Conservation (phyloP, 2,888 invertebrate species). For the Periphyllus acericola region DNA sequence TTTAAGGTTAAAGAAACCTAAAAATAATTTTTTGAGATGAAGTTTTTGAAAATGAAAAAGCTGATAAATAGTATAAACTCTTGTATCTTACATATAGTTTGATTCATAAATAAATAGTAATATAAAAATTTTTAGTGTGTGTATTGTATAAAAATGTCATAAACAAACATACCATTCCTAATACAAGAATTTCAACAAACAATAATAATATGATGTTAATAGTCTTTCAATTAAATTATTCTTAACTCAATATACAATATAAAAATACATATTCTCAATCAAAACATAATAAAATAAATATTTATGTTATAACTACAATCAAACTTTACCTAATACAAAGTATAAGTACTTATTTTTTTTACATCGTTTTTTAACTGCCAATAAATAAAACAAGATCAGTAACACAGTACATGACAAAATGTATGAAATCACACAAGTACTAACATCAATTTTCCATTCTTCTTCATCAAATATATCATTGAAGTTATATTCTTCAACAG, state of each 20-base stretch:
- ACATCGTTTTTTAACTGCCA: slow-evolving; percentile 40
- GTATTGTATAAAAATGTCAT: too few relatives aligned
- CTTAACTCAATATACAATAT: neutral
- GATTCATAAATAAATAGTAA: too few relatives aligned
- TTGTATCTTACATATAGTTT: too few relatives aligned
- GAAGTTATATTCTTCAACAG: neutral
- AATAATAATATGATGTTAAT: neutral
- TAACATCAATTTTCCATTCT: slow-evolving; percentile 50
- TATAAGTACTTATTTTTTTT: slow-evolving; percentile 55
- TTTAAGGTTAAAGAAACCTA: too few relatives aligned
- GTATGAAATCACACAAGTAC: slow-evolving; percentile 52
- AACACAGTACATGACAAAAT: slow-evolving; percentile 45
- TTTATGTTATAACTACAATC: neutral
- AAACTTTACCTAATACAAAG: slow-evolving; percentile 37
- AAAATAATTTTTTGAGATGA: too few relatives aligned
- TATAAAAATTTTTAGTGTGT: too few relatives aligned
- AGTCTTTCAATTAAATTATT: slow-evolving; percentile 7
- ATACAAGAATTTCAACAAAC: too few relatives aligned
- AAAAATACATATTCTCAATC: slow-evolving; percentile 35
- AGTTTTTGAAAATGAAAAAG: too few relatives aligned
- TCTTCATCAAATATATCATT: slow-evolving; percentile 33
- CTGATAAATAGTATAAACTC: too few relatives aligned
- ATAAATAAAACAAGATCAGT: slow-evolving; percentile 50
- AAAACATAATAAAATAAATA: slow-evolving; percentile 21
- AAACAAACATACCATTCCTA: too few relatives aligned